A percentile compares a stretch with the other conserved stretches of the same genome.
Conservation (phyloP, 2,797 vertebrate species). For the Smutsia temminckii region DNA sequence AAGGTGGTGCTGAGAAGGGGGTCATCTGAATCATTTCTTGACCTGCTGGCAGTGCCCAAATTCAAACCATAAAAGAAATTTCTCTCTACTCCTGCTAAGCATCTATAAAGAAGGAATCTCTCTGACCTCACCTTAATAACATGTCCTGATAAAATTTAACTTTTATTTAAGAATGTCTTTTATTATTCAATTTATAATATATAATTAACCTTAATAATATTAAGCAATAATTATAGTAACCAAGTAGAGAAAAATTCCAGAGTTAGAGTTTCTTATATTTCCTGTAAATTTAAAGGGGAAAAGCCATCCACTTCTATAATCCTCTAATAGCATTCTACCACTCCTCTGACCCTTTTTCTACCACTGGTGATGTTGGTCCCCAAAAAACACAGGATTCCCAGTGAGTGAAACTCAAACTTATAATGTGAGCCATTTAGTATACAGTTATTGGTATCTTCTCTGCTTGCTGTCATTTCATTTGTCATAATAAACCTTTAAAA, state of each 20-base stretch:
- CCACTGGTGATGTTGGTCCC: not conserved
- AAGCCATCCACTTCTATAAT: no score
- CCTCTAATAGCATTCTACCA: not conserved
- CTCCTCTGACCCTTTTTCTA: not conserved
- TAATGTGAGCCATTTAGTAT: not conserved
- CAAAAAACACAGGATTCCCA: not conserved
- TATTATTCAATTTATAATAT: not conserved
- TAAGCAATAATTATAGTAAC: not conserved
- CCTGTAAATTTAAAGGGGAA: not conserved
- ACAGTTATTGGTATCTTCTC: not conserved
- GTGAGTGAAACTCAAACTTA: not conserved
- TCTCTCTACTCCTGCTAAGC: not conserved
- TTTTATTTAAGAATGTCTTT: not conserved
- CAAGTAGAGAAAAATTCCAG: not conserved
- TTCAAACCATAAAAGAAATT: not conserved
- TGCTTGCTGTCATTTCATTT: not conserved
- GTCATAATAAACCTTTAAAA: not conserved
- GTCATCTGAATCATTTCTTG: not conserved
- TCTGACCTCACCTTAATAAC: not conserved
- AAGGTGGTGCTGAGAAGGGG: not conserved
- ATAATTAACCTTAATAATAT: not conserved
- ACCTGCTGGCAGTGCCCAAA: not conserved
- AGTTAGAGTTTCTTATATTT: not conserved
- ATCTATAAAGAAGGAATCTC: not conserved
- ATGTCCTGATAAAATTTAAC: conserved; percentile 4